Percentiles rank a stretch among this genome's conserved stretches.
These are phyloP conservation scores for Agonopterix heracliana DNA, from an alignment of 2,888 invertebrate species.

Conservation along the genomic window DNA sequence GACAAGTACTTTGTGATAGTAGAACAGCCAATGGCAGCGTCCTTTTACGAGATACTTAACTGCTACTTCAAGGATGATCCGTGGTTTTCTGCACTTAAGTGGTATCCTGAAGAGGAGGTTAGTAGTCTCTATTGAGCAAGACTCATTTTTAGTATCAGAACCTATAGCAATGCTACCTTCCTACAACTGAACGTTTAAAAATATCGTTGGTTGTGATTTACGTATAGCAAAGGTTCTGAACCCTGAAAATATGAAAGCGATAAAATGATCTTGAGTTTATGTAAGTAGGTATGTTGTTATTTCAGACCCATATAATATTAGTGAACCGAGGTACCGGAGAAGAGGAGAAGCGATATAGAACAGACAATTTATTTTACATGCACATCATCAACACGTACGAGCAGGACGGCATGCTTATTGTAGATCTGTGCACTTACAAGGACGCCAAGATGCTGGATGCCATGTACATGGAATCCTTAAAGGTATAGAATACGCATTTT, in stretches of 20 bases:
- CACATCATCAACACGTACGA: slow-evolving; percentile 93
- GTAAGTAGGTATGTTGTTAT: slow-evolving; percentile 8
- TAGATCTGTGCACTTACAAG: slow-evolving; percentile 90
- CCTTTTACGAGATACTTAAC: slow-evolving; percentile 76
- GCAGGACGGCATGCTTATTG: slow-evolving; percentile 77
- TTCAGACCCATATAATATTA: slow-evolving; percentile 79
- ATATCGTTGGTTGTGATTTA: background rate
- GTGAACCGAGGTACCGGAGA: slow-evolving; percentile 77
- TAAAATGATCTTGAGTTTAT: background rate
- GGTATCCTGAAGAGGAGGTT: slow-evolving; percentile 84
- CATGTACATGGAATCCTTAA: slow-evolving; percentile 88
- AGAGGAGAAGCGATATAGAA: slow-evolving; percentile 50
- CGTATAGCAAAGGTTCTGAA: background rate
- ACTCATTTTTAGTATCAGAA: too few relatives aligned
- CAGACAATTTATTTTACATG: slow-evolving; percentile 85
- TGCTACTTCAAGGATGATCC: slow-evolving; percentile 80
- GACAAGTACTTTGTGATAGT: slow-evolving; percentile 91
- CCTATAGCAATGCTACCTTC: too few relatives aligned
- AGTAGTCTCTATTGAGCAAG: background rate
- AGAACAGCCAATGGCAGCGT: slow-evolving; percentile 90
- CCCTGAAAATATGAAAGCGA: background rate
- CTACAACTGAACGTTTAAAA: too few relatives aligned
- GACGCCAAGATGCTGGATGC: slow-evolving; percentile 89
- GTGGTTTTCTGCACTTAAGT: slow-evolving; percentile 80
- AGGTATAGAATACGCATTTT: slow-evolving; percentile 56